Evolutionary conservation across 2,888 invertebrate genomes (phyloP).

Genomic region (Glaucopsyche alexis): DNA sequence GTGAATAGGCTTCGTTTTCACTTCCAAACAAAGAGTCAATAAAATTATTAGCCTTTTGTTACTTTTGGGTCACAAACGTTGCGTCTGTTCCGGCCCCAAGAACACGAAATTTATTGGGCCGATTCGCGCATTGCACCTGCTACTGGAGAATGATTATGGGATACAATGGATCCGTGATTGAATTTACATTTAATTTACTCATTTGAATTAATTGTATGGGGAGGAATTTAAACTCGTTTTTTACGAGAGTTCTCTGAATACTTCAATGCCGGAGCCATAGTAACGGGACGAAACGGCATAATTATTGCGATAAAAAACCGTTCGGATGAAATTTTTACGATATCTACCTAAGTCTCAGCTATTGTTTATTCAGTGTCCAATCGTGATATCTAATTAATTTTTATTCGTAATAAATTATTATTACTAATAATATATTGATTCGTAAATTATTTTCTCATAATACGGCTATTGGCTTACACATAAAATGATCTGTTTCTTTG

Average conservation of each 20-base stretch:
- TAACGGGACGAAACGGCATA: conserved; percentile 1
- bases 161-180: conserved; percentile 24
- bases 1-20: no score
- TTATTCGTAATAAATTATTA: no score
- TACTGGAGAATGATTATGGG: conserved; percentile 36
- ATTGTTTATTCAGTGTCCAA: no score
- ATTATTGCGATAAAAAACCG: not conserved
- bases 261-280: not conserved
- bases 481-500: no score
- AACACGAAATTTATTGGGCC: conserved; percentile 56
- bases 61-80: not conserved
- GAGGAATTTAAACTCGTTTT: not conserved
- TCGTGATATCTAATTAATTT: no score
- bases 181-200: conserved; percentile 25
- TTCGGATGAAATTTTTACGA: not conserved
- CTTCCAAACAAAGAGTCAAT: no score
- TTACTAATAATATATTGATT: no score
- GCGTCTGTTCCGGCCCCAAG: not conserved
- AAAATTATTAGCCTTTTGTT: not conserved
- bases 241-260: not conserved
- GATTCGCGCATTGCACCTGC: conserved; percentile 60
- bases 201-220: conserved; percentile 18
- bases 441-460: no score
- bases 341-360: no score
- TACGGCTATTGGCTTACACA: no score